phyloP scores from a whole-genome alignment of 2,113 vertebrate genomes.

The Delphinus delphis region DNA sequence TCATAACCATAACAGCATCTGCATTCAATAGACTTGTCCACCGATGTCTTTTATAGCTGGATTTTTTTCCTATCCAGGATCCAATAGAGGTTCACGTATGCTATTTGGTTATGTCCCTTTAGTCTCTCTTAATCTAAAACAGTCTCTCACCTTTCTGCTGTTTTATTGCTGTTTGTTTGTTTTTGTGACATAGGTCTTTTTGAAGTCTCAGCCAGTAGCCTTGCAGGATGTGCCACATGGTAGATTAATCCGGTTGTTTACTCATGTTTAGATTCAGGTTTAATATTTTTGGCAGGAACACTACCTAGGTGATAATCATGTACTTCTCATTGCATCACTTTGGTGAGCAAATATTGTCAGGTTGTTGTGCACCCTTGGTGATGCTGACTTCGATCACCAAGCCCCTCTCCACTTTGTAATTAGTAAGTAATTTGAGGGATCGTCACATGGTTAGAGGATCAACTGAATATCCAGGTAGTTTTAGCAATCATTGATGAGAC shows the following conservation, averaged over 20 bases:
- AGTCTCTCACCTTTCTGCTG: not conserved
- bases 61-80: not conserved
- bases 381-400: not conserved
- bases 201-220: not conserved
- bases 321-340: rapidly evolving
- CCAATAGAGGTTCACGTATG: not conserved
- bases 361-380: not conserved
- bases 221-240: not conserved
- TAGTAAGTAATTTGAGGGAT: not conserved
- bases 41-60: not conserved
- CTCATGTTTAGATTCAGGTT: not conserved
- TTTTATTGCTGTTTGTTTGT: not conserved
- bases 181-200: not conserved
- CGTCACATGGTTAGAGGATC: not conserved
- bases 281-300: not conserved
- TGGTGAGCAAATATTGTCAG: not conserved
- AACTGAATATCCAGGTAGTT: not conserved
- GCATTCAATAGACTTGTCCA: not conserved
- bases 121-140: not conserved
- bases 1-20: not conserved
- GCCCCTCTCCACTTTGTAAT: not conserved
- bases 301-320: rapidly evolving
- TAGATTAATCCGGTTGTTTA: not conserved
- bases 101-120: not conserved
- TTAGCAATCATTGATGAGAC: no score